phyloP scores from a whole-genome alignment of 2,888 invertebrate genomes.

The Antheraea assamensis region DNA sequence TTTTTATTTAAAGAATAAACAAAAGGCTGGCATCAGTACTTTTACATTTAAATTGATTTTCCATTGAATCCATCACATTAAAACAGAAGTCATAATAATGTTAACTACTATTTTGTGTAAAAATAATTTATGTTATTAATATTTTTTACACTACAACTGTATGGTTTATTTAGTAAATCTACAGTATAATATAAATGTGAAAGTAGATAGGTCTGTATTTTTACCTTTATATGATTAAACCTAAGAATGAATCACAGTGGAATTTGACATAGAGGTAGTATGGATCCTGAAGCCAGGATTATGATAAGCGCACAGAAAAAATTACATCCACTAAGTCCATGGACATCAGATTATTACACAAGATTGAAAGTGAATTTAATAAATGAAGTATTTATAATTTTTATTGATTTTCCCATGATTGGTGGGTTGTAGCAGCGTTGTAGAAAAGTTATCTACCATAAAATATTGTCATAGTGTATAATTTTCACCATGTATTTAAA shows the following conservation, averaged over 20 bases:
- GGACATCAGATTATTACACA: neutral
- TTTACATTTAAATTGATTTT: neutral
- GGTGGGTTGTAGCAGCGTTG: conserved; percentile 40
- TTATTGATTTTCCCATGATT: conserved; percentile 6
- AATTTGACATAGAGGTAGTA: too few relatives aligned
- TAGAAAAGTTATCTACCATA: conserved; percentile 33
- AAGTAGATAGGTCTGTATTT: too few relatives aligned
- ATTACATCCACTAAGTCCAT: too few relatives aligned
- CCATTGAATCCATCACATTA: neutral
- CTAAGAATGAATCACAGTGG: too few relatives aligned
- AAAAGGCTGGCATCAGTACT: neutral
- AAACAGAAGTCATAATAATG: neutral
- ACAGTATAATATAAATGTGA: too few relatives aligned
- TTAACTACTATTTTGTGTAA: neutral
- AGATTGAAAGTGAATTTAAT: neutral
- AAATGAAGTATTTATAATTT: neutral
- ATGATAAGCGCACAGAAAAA: too few relatives aligned
- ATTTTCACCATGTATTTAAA: conserved; percentile 55
- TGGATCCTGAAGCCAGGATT: too few relatives aligned
- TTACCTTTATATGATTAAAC: too few relatives aligned
- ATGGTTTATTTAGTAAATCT: neutral
- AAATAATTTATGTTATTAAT: neutral
- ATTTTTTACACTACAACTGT: neutral
- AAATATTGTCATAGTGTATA: conserved; percentile 37
- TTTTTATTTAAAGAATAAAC: neutral